Evolutionary conservation across 2,797 vertebrate species (phyloP).

Genomic region (Remorina albescens): DNA sequence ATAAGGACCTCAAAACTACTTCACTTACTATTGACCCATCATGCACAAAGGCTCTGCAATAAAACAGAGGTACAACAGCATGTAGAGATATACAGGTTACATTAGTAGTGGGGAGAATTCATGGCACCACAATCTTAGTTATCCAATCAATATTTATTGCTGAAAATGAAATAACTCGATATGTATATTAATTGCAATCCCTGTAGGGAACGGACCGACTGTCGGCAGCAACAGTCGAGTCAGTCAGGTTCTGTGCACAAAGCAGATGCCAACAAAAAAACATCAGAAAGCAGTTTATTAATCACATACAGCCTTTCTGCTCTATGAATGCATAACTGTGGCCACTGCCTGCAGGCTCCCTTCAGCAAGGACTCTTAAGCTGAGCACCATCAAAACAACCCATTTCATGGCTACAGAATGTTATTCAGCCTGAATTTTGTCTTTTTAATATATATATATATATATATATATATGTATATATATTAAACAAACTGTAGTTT

Average conservation of each 20-base stretch:
- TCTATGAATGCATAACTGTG: slow-evolving; percentile 47
- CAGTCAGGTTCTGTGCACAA: slow-evolving; percentile 50
- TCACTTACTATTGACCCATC: neutral
- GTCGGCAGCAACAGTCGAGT: slow-evolving; percentile 49
- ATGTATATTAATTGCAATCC: slow-evolving; percentile 73
- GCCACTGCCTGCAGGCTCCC: slow-evolving; percentile 38
- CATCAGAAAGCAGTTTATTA: slow-evolving; percentile 66
- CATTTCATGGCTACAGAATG: slow-evolving; percentile 1
- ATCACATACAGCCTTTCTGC: slow-evolving; percentile 58
- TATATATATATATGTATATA: no score
- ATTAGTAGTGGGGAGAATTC: neutral
- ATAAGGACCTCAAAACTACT: neutral
- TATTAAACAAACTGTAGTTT: neutral
- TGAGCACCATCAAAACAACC: slow-evolving; percentile 32
- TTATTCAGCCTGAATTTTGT: neutral
- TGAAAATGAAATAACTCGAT: slow-evolving; percentile 74
- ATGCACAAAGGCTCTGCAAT: neutral
- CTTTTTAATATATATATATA: neutral
- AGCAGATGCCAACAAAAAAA: slow-evolving; percentile 54
- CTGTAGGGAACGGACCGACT: slow-evolving; percentile 64
- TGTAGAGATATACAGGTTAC: neutral
- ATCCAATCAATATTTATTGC: slow-evolving; percentile 81
- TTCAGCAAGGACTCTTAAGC: slow-evolving; percentile 31
- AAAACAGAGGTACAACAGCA: neutral
- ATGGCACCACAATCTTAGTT: slow-evolving; percentile 44